Evolutionary conservation across 2,113 vertebrate species (phyloP), one percentile per base, ranked within the genome.

Genomic region (Syngnathus typhle): DNA sequence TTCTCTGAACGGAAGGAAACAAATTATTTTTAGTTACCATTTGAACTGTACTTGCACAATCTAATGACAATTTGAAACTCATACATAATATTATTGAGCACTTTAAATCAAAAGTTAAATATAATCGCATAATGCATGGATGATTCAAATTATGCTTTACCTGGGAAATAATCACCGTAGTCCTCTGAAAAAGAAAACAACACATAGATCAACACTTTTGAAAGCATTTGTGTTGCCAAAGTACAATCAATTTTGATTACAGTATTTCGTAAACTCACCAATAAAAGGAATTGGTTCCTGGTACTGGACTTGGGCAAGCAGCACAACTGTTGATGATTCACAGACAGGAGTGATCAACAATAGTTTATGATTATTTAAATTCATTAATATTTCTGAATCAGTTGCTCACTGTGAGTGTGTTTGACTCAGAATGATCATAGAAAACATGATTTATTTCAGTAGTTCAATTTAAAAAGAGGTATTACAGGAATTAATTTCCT

Each of bases 281-380:
- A 80, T 36, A 74, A 71, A 88, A 11, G 60, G 55, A 66, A 69
- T 75, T 0, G 6, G 65, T 12, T 87, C 82, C 70, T 82, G 82
- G 74, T 80, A 84, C 69, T 78, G 83, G 51, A 27, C 38, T 80
- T 90, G 88, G 71, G 86, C 87, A 36, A 89, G 78, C 77, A 90
- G 83, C 77, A 87, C 47, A 68, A 81, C 76, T 88, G 79, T 69
- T 62, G 69, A 80, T 55, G 75, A 74, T 5, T 65, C 2, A 75
- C 21, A 55, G 21, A 55, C 68, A 63, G 72, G 27, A 32, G 27
- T 32, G 27, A 32, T 32, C 27, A 61, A 66, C 79, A 18, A 49
- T 49, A 7, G 7, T 8, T 49, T 49, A 6, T 49, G 16, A 0
- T 8, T n/a, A 47, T 49, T 49, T 8, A 49, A 49, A 16, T 47